phyloP scores from a whole-genome alignment of 2,113 vertebrate species.

The Rhinolophus sinicus region DNA sequence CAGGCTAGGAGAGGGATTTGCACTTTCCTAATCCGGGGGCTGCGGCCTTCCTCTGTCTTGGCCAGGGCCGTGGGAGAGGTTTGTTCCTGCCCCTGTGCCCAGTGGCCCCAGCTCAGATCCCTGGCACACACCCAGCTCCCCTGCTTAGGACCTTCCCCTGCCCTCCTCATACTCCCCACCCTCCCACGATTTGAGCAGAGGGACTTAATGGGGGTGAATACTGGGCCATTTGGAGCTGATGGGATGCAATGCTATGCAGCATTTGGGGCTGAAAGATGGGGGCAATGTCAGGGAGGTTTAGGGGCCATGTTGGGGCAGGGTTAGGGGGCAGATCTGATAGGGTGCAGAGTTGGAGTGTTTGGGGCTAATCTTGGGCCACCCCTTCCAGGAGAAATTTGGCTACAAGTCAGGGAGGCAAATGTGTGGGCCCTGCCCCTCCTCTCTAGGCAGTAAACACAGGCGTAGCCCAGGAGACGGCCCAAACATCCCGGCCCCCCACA shows the following conservation, averaged over 20 bases:
- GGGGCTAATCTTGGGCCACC: conserved; percentile 70
- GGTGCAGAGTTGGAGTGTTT: conserved; percentile 56
- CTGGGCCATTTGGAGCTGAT: not conserved
- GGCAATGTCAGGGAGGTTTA: not conserved
- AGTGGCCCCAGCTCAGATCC: conserved; percentile 49
- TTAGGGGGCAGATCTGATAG: not conserved
- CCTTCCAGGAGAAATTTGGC: conserved; percentile 80
- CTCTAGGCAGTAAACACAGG: conserved; percentile 70
- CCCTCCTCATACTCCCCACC: not conserved
- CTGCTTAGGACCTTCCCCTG: conserved; percentile 58
- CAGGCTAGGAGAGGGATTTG: conserved; percentile 64
- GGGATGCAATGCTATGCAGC: not conserved
- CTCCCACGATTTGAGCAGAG: not conserved
- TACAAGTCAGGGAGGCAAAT: conserved; percentile 81
- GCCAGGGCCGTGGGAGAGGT: conserved; percentile 67
- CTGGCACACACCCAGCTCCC: conserved; percentile 55
- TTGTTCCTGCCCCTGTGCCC: conserved; percentile 28
- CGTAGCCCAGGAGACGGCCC: conserved; percentile 73
- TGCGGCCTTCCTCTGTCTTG: conserved; percentile 47
- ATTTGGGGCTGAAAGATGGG: not conserved
- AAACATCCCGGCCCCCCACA: conserved; percentile 75
- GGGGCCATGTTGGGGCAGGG: not conserved
- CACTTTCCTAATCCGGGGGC: conserved; percentile 48
- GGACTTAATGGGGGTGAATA: not conserved
- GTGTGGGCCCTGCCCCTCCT: conserved; percentile 69